Conservation (phyloP, 2,113 vertebrate genomes). For the Ochotona princeps region DNA sequence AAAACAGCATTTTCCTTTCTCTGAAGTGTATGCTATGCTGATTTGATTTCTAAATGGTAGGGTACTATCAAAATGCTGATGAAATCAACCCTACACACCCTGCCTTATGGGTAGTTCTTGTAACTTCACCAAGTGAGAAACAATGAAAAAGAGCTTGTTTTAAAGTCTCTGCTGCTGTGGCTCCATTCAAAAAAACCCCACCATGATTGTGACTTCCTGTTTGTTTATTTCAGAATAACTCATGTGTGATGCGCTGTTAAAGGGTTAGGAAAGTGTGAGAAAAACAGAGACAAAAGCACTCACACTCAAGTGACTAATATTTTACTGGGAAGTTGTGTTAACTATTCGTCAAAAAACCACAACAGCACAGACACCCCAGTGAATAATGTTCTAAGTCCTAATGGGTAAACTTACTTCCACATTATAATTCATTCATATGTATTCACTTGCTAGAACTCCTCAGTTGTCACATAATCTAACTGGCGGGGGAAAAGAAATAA, state of each 20-base stretch:
- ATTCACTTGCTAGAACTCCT: neutral
- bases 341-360: neutral
- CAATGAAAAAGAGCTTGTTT: neutral
- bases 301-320: neutral
- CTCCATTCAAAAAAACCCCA: neutral
- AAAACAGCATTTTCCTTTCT: conserved; percentile 52
- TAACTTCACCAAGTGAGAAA: neutral
- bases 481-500: neutral
- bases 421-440: neutral
- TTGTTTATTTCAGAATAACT: neutral
- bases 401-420: neutral
- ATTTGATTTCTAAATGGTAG: conserved; percentile 72
- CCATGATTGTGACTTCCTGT: neutral
- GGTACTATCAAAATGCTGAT: conserved; percentile 64
- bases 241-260: neutral
- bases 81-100: conserved; percentile 42
- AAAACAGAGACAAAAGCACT: neutral
- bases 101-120: neutral
- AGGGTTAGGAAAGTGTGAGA: neutral
- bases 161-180: neutral
- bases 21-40: conserved; percentile 26
- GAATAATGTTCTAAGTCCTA: neutral
- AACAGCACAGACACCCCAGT: neutral
- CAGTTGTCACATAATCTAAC: neutral
- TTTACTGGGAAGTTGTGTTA: neutral